A percentile compares a stretch with the other conserved stretches of the same genome.
Evolutionary conservation across 2,888 invertebrate species (phyloP).

Genomic region (Andrena camellia): DNA sequence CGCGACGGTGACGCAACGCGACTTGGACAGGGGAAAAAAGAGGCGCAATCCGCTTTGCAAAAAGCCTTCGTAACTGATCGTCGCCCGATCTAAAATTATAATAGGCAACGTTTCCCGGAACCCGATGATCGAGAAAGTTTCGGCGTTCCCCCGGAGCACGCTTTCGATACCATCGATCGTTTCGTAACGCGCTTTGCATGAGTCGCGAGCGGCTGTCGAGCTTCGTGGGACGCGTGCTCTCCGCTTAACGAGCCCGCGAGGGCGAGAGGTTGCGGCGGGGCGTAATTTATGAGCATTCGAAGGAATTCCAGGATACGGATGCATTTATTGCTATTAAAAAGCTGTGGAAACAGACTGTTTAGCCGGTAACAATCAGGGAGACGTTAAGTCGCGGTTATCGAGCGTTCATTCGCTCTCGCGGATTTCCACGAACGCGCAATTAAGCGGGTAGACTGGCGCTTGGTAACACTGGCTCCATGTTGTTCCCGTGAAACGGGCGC

Average conservation of each 20-base stretch:
- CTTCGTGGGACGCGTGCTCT: background rate
- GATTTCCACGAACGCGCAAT: conserved; percentile 44
- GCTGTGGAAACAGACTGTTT: background rate
- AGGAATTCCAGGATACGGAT: background rate
- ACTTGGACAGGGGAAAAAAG: background rate
- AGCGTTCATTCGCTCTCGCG: conserved; percentile 11
- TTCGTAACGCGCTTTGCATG: conserved; percentile 27
- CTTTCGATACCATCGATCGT: conserved; percentile 18
- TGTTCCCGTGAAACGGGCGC: conserved; percentile 4
- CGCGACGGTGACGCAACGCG: background rate
- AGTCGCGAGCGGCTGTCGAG: background rate
- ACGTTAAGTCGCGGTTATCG: conserved; percentile 8
- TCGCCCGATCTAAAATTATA: conserved; percentile 38
- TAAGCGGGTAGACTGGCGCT: background rate
- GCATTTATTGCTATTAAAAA: conserved; percentile 18
- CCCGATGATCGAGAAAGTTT: conserved; percentile 31
- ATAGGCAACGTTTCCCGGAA: conserved; percentile 10
- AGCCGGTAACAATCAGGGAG: background rate
- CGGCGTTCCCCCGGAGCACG: conserved; percentile 1
- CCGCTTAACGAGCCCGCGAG: background rate
- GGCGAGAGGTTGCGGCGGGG: background rate
- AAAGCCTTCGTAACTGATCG: background rate
- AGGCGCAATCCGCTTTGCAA: background rate
- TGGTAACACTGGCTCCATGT: conserved; percentile 16
- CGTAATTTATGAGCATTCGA: background rate